Evolutionary conservation across 2,888 invertebrate genomes (phyloP), one percentile per base, ranked within the genome.

Genomic region (Sinopyrophorus schimmeli): DNA sequence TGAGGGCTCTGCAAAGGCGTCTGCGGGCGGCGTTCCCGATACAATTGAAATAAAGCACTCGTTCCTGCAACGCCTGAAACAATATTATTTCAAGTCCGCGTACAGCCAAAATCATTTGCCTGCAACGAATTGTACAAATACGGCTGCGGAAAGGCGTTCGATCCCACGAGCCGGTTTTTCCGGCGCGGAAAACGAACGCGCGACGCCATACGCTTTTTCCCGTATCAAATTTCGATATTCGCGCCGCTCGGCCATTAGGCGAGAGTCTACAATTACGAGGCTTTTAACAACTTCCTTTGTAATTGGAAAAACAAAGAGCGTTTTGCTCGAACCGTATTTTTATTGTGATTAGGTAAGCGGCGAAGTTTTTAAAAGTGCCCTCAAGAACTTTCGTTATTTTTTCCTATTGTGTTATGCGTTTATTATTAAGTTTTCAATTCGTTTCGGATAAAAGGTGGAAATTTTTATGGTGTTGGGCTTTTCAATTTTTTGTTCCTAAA

Each of bases 1-100:
- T 47, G 21, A 15, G 23, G 26, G 46, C 14, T 27, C 32, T 26
- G 20, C 11, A 27, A 27, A 7, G 17, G 47, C 34, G 27, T 18
- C 41, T 17, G 34, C 21, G 32, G 31, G 31, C 28, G 40, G 35
- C 35, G 47, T n/a, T n/a, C n/a, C 44, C 49, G 46, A 53, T 55
- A 53, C 49, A 51, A 49, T 57, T 52, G 48, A 53, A 55, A 51
- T 57, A 53, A 55, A 57, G 51, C 50, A 44, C 51, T 39, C 46
- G 49, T 55, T 52, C 47, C n/a, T 49, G 47, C 38, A 35, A 39
- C 53, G 53, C 47, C 54, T 54, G 48, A 53, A 58, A 58, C 55
- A 58, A 58, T 55, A 58, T 58, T 58, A 54, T 55, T 53, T 39
- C 52, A 52, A 54, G 54, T 38, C 54, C 47, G 38, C 50, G 49